A percentile compares a stretch with the other conserved stretches of the same genome.
These are phyloP conservation scores for Lepidurus apus DNA, from an alignment of 1,140 invertebrate species.

Conservation along the genomic window DNA sequence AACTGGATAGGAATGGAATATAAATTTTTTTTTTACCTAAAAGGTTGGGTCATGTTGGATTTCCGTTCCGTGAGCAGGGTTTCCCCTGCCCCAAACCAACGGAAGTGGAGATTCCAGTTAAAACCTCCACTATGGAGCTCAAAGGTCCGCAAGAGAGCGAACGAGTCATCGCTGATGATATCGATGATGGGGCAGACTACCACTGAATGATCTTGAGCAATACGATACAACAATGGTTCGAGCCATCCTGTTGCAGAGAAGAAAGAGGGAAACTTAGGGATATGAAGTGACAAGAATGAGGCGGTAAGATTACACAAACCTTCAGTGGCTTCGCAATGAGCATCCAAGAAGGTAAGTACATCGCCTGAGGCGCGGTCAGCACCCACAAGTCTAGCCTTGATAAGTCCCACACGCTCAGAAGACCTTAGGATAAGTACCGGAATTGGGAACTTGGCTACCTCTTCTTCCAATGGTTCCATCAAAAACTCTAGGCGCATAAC, in stretches of 20 bases:
- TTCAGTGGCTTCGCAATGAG: slow-evolving; percentile 85
- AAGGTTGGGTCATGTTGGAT: slow-evolving; percentile 63
- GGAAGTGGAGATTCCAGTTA: slow-evolving; percentile 93
- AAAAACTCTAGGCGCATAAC: slow-evolving; percentile 59
- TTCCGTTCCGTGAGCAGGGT: slow-evolving; percentile 39
- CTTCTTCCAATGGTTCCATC: slow-evolving; percentile 67
- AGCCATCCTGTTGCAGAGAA: slow-evolving; percentile 64
- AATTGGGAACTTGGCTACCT: slow-evolving; percentile 62
- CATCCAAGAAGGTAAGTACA: slow-evolving; percentile 83
- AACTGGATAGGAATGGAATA: no score
- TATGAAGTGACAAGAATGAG: background rate
- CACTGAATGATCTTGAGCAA: slow-evolving; percentile 62
- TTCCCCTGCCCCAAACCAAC: slow-evolving; percentile 62
- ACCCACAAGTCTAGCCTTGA: slow-evolving; percentile 78
- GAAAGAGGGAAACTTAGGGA: slow-evolving; percentile 11
- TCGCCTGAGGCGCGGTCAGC: slow-evolving; percentile 68
- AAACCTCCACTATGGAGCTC: slow-evolving; percentile 95
- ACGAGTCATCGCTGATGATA: slow-evolving; percentile 87
- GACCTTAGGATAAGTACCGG: slow-evolving; percentile 63
- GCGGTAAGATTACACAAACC: slow-evolving; percentile 48
- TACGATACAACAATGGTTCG: slow-evolving; percentile 72
- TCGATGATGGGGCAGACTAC: slow-evolving; percentile 94
- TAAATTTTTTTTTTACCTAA: no score
- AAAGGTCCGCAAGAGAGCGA: slow-evolving; percentile 81
- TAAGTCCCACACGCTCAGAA: slow-evolving; percentile 66